Evolutionary conservation across 2,797 vertebrate species (phyloP).

Genomic region (Macrochelys suwanniensis): DNA sequence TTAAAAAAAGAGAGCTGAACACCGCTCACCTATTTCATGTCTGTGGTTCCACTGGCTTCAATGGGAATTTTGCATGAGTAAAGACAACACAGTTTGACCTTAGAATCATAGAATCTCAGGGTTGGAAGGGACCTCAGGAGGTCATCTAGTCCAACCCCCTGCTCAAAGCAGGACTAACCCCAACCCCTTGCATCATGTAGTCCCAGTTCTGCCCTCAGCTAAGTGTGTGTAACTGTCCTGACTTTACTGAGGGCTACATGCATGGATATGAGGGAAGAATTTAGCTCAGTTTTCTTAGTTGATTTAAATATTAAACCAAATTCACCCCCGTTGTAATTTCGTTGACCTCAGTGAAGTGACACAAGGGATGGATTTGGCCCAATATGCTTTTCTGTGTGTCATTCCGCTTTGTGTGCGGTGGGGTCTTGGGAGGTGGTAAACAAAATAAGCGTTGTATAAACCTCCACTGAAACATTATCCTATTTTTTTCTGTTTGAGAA

Average conservation of each 20-base stretch:
- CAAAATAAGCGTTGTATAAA: constrained; percentile 14
- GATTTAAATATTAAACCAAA: constrained; percentile 1
- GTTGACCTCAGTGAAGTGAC: constrained; percentile 18
- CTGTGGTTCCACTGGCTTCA: neutral
- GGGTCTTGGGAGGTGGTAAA: neutral
- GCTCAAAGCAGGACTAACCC: no score
- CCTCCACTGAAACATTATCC: neutral
- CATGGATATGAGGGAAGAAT: neutral
- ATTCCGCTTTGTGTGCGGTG: constrained; percentile 5
- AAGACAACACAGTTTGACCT: constrained; percentile 6
- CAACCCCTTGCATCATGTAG: neutral
- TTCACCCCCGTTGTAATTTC: constrained; percentile 32
- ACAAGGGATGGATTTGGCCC: constrained; percentile 53
- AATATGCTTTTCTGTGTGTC: constrained; percentile 17
- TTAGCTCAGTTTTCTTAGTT: constrained; percentile 41
- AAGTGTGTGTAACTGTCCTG: neutral
- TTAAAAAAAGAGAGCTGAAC: constrained; percentile 42
- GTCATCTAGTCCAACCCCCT: no score
- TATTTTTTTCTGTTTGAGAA: neutral
- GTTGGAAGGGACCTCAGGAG: no score
- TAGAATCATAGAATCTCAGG: no score
- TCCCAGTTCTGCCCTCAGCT: neutral
- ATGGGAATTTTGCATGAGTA: constrained; percentile 1
- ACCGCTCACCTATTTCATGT: constrained; percentile 22
- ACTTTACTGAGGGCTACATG: neutral